These are phyloP conservation scores for Indicator indicator DNA, from an alignment of 2,113 vertebrate genomes.

Conservation along the genomic window DNA sequence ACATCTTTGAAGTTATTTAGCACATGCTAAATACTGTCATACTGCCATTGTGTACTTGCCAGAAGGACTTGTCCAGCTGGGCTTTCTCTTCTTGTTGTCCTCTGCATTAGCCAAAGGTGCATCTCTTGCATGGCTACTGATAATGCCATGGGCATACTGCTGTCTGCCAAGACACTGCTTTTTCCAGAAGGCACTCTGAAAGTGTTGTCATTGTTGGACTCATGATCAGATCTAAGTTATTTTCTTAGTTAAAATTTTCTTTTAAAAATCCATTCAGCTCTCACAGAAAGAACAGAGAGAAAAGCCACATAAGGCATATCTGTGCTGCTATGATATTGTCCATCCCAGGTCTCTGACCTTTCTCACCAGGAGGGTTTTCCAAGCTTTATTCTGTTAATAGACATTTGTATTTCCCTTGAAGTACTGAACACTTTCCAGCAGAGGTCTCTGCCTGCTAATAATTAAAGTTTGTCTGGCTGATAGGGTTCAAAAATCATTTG, in stretches of 20 bases:
- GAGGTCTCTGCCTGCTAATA: slow-evolving; percentile 69
- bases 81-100: neutral
- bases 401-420: slow-evolving; percentile 13
- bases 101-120: neutral
- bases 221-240: neutral
- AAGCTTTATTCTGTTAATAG: neutral
- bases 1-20: neutral
- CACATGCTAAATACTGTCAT: neutral
- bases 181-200: neutral
- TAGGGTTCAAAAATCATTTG: neutral
- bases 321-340: neutral
- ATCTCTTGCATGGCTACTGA: neutral
- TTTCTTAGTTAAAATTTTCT: neutral
- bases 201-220: neutral
- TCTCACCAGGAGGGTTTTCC: neutral
- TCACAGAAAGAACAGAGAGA: neutral
- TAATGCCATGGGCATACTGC: neutral
- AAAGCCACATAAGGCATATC: neutral
- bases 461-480: neutral
- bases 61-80: neutral
- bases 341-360: neutral
- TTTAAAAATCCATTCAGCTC: neutral
- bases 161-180: neutral
- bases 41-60: neutral
- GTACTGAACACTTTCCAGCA: slow-evolving; percentile 54